Evolutionary conservation across 2,797 vertebrate species (phyloP).

Genomic region (Sebastes steindachneri): DNA sequence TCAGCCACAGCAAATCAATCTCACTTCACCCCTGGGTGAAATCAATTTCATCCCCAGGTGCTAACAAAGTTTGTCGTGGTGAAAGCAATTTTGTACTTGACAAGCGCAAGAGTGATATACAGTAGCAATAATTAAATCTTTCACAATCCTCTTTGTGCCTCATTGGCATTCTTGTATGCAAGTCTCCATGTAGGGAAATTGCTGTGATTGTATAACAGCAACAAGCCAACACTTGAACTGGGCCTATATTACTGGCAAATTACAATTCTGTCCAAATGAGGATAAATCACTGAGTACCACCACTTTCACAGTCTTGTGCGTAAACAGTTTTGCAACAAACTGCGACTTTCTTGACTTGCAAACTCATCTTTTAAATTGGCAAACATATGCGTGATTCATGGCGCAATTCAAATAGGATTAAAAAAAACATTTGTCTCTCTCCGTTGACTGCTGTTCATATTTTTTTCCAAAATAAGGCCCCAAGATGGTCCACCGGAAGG

Average conservation of each 20-base stretch:
- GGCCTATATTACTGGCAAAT: background rate
- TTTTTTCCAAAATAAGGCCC: no score
- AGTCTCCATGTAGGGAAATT: background rate
- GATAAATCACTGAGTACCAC: background rate
- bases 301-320: background rate
- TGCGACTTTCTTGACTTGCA: background rate
- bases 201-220: background rate
- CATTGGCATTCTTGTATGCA: background rate
- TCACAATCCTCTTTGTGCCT: background rate
- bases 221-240: background rate
- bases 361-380: background rate
- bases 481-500: no score
- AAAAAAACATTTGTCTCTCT: no score
- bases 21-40: background rate
- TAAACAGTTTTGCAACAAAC: background rate
- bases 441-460: no score
- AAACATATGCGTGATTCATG: no score
- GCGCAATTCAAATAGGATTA: no score
- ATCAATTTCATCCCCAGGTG: constrained; percentile 4
- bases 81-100: constrained; percentile 23
- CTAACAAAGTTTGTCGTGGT: constrained; percentile 5
- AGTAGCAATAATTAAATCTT: background rate
- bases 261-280: background rate
- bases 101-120: background rate
- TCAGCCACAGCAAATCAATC: background rate